phyloP scores from a whole-genome alignment of 1,140 invertebrate genomes.

The Bombus impatiens region DNA sequence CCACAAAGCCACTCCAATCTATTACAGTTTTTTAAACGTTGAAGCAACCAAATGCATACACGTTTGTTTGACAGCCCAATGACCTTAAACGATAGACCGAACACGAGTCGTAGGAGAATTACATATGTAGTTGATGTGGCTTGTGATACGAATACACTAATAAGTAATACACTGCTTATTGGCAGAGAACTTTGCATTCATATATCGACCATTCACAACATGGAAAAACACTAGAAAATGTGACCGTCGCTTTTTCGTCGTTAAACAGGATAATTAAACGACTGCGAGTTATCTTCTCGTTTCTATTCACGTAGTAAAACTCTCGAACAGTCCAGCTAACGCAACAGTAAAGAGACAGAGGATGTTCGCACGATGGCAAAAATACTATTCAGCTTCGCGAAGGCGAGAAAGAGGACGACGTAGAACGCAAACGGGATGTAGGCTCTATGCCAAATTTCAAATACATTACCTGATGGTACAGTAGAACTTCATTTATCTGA shows the following conservation, averaged over 20 bases:
- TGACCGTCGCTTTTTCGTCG: neutral
- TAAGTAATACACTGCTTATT: neutral
- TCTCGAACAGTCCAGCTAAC: conserved; percentile 17
- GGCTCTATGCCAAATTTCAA: conserved; percentile 56
- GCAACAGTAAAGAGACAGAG: conserved; percentile 18
- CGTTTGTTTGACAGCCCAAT: neutral
- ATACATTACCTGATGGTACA: conserved; percentile 9
- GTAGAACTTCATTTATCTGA: neutral
- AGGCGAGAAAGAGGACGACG: conserved; percentile 17
- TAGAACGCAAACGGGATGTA: conserved; percentile 34
- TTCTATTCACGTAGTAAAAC: conserved; percentile 65
- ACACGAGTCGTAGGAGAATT: no score
- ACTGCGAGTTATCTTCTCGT: conserved; percentile 55
- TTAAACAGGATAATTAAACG: conserved; percentile 28
- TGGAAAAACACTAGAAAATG: neutral
- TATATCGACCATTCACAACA: neutral
- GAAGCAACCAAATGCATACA: neutral
- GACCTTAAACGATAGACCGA: neutral
- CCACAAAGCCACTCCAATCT: neutral
- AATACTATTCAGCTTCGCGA: conserved; percentile 52
- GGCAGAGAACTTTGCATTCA: neutral
- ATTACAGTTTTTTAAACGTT: neutral
- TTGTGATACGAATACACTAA: neutral
- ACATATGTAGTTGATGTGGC: neutral
- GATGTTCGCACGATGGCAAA: conserved; percentile 58